Evolutionary conservation across 2,797 vertebrate genomes (phyloP).

Genomic region (Chloroceryle amazona): DNA sequence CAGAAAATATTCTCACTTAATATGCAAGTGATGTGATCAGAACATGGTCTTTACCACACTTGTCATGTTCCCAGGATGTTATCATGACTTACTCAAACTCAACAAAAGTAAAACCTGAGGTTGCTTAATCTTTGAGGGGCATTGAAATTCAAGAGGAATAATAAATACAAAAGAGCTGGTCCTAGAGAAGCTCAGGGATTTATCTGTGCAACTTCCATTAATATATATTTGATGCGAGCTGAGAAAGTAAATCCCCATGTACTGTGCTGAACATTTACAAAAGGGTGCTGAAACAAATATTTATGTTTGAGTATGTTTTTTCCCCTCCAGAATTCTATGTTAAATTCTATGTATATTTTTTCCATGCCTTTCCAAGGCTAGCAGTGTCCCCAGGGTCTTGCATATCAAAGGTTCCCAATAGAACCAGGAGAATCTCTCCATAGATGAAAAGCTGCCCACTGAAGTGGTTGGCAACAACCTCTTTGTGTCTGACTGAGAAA

Average conservation of each 20-base stretch:
- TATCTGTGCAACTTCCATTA: not conserved
- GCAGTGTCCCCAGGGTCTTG: not conserved
- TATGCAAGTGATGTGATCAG: not conserved
- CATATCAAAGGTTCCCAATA: not conserved
- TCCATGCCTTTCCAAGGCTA: not conserved
- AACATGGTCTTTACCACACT: not conserved
- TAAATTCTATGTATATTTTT: not conserved
- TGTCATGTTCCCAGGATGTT: not conserved
- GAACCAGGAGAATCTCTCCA: not conserved
- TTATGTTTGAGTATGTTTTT: not conserved
- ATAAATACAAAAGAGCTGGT: slow-evolving; percentile 34
- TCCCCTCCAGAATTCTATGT: not conserved
- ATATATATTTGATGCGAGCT: slow-evolving; percentile 46
- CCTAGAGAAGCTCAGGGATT: slow-evolving; percentile 27
- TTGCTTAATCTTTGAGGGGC: slow-evolving; percentile 10
- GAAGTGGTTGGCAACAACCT: not conserved
- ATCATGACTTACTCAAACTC: not conserved
- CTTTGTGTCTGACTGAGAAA: not conserved
- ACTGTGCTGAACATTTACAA: not conserved
- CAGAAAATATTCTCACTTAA: not conserved
- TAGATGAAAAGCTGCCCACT: not conserved
- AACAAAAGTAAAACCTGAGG: not conserved
- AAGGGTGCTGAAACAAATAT: slow-evolving; percentile 39
- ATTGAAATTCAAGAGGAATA: slow-evolving; percentile 54
- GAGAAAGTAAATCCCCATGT: slow-evolving; percentile 18